These are phyloP conservation scores for Drosophila gaucha DNA, from an alignment of 2,888 invertebrate species.

Conservation along the genomic window DNA sequence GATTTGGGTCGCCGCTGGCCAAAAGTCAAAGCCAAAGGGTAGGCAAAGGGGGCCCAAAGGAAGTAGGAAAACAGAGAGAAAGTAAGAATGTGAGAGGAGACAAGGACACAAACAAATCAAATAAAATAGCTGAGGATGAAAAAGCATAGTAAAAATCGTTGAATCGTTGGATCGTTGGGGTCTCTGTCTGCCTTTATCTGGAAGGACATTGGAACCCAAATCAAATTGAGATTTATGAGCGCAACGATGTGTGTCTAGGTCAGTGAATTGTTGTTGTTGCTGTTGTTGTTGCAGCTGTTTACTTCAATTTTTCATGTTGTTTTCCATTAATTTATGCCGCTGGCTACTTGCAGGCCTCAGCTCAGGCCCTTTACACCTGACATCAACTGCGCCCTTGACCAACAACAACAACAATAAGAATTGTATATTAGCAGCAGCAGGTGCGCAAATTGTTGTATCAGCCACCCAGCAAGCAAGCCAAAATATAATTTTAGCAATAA, in stretches of 20 bases:
- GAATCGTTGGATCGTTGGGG: slow-evolving; percentile 18
- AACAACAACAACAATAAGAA: slow-evolving; percentile 5
- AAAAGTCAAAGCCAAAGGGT: slow-evolving; percentile 44
- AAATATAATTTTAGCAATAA: slow-evolving; percentile 19
- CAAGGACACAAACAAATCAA: slow-evolving; percentile 60
- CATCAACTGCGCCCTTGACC: slow-evolving; percentile 19
- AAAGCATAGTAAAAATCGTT: slow-evolving; percentile 42
- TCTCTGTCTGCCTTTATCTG: slow-evolving; percentile 25
- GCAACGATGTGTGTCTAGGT: slow-evolving; percentile 72
- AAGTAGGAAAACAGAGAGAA: slow-evolving; percentile 2
- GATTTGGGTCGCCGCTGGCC: slow-evolving; percentile 52
- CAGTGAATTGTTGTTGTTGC: slow-evolving; percentile 30
- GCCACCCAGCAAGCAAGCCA: slow-evolving; percentile 1
- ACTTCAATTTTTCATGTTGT: slow-evolving; percentile 64
- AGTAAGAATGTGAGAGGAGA: not conserved
- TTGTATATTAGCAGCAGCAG: slow-evolving; percentile 41
- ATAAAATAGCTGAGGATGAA: slow-evolving; percentile 60
- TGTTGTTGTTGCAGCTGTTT: slow-evolving; percentile 41
- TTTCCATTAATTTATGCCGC: slow-evolving; percentile 47
- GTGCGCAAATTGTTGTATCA: slow-evolving; percentile 27
- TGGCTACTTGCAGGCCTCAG: slow-evolving; percentile 31
- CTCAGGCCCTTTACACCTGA: slow-evolving; percentile 22
- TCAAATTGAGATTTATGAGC: slow-evolving; percentile 81
- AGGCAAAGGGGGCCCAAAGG: too few species aligned
- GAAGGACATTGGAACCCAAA: slow-evolving; percentile 65